Conservation (phyloP, 2,888 invertebrate genomes). For the Thymelicus sylvestris region DNA sequence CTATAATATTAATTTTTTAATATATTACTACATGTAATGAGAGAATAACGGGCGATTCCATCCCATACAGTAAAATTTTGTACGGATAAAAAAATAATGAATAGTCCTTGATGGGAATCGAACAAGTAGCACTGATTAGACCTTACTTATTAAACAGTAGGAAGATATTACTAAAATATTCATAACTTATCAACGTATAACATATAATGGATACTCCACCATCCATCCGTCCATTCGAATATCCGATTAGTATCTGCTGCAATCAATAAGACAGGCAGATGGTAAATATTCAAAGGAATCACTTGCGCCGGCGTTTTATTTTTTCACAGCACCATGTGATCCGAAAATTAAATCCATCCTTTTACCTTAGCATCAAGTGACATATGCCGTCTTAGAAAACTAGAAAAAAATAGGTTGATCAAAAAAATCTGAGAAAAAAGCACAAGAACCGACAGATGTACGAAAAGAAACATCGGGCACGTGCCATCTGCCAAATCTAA, state of each 20-base stretch:
- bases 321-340: conserved; percentile 77
- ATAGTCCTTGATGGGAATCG: no score
- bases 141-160: no score
- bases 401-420: conserved; percentile 54
- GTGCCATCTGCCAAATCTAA: conserved; percentile 84
- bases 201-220: neutral
- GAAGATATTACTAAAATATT: no score
- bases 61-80: no score
- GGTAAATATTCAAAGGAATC: conserved; percentile 64
- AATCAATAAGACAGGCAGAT: conserved; percentile 56
- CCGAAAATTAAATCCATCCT: conserved; percentile 66
- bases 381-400: conserved; percentile 66
- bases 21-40: no score
- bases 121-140: no score
- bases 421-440: conserved; percentile 70
- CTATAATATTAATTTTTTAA: no score
- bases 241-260: conserved; percentile 2
- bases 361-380: conserved; percentile 77
- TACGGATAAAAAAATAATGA: no score
- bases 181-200: neutral
- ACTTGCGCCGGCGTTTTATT: conserved; percentile 76
- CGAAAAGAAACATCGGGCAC: conserved; percentile 76
- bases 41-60: no score
- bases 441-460: conserved; percentile 78
- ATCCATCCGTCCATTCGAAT: conserved; percentile 2